A percentile compares a stretch with the other conserved stretches of the same genome.
These are phyloP conservation scores for Paramuricea clavata DNA, from an alignment of 92 coral and sea anemone species.

Conservation along the genomic window DNA sequence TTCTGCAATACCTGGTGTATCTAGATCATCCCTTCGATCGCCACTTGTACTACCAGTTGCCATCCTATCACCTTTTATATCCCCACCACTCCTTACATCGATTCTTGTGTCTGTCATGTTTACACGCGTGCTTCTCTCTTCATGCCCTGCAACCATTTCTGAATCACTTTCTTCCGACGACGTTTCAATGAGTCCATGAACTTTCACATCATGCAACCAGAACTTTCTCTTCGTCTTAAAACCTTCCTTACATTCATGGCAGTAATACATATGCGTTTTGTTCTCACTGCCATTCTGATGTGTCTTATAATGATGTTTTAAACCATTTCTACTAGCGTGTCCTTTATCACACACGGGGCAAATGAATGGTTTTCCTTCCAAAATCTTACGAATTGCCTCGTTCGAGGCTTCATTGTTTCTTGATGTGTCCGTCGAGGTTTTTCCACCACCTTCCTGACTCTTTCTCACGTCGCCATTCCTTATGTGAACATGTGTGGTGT, in stretches of 20 bases:
- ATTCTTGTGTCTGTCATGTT: not conserved
- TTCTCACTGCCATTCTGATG: not conserved
- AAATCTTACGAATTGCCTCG: not conserved
- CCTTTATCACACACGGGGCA: conserved; percentile 24
- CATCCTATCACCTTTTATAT: not conserved
- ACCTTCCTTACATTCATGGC: not conserved
- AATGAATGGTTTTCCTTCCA: conserved; percentile 1
- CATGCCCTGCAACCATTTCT: not conserved
- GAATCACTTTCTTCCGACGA: not conserved
- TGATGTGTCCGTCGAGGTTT: not conserved
- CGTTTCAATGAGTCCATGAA: not conserved
- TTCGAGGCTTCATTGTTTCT: not conserved
- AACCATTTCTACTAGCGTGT: not conserved
- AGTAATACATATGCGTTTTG: not conserved
- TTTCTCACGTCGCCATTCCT: not conserved
- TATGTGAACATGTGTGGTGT: too few relatives aligned
- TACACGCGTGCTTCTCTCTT: not conserved
- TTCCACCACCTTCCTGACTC: not conserved
- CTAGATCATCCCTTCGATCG: too few relatives aligned
- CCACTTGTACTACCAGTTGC: not conserved
- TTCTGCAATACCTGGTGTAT: too few relatives aligned
- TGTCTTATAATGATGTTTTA: conserved; percentile 1
- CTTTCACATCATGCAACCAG: not conserved
- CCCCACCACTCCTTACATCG: not conserved
- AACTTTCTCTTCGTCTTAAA: not conserved